Conservation (phyloP, 2,113 vertebrate species). For the Tenebrosternarchus preto region DNA sequence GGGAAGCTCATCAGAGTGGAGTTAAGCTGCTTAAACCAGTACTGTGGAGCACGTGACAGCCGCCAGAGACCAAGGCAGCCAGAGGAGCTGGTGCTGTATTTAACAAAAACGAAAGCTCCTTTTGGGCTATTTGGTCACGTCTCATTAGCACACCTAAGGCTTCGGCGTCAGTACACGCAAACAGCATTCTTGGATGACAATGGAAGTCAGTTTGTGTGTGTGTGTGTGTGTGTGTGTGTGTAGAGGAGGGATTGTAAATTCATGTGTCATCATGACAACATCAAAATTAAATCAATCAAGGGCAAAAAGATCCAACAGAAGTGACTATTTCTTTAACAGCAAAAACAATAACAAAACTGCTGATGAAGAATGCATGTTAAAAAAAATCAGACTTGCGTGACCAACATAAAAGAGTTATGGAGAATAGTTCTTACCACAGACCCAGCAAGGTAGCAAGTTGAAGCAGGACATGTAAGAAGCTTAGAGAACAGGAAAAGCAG, state of each 20-base stretch:
- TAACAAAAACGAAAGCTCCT: not conserved
- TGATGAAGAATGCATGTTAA: no score
- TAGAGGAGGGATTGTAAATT: no score
- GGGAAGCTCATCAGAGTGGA: conserved; percentile 42
- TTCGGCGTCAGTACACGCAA: not conserved
- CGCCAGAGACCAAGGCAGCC: not conserved
- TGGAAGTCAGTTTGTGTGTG: no score
- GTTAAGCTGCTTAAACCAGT: conserved; percentile 39
- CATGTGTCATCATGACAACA: not conserved
- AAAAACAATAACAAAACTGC: not conserved
- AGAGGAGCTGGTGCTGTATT: not conserved
- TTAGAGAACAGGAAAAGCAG: no score
- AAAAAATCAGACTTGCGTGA: no score
- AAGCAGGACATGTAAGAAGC: no score
- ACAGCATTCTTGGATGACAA: not conserved
- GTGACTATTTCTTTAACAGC: not conserved
- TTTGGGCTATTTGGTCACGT: not conserved
- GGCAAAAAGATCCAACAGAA: not conserved
- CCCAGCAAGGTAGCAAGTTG: no score
- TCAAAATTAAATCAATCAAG: conserved; percentile 3
- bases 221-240: no score
- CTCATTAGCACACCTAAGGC: not conserved
- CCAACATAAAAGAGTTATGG: no score
- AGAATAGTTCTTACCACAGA: no score
- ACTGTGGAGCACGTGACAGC: not conserved